Percentiles rank a stretch among this genome's conserved stretches.
Conservation (phyloP, 53 echinoderm and acorn worm genomes). For the Echinarachnius parma region DNA sequence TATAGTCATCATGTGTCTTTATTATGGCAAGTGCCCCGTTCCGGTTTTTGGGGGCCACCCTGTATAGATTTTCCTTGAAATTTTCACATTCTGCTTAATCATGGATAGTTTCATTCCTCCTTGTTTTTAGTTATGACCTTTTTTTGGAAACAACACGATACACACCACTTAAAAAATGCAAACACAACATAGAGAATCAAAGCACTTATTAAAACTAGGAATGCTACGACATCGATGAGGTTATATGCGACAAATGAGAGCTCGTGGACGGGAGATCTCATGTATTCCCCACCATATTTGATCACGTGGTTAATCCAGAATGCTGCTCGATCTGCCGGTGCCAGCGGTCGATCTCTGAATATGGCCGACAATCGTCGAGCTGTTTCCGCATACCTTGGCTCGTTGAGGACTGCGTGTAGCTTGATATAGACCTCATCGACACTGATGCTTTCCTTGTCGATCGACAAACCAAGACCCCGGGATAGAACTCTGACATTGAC, state of each 20-base stretch:
- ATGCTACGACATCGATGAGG: conserved; percentile 2
- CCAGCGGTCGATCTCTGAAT: conserved; percentile 2
- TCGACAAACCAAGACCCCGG: neutral
- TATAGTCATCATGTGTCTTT: too few relatives aligned
- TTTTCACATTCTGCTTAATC: too few relatives aligned
- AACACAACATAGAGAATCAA: too few relatives aligned
- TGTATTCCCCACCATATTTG: conserved; percentile 22
- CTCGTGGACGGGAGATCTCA: conserved; percentile 1
- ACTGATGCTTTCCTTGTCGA: neutral
- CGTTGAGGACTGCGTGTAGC: neutral
- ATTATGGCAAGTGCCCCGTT: too few relatives aligned
- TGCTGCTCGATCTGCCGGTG: conserved; percentile 1
- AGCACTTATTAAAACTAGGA: neutral
- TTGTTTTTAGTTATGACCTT: too few relatives aligned
- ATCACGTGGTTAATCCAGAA: conserved; percentile 20
- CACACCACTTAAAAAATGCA: too few relatives aligned
- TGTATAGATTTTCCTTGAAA: too few relatives aligned
- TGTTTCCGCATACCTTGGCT: neutral
- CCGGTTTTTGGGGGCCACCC: too few relatives aligned
- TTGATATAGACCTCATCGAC: conserved; percentile 5
- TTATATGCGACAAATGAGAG: neutral
- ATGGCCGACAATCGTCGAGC: conserved; percentile 3
- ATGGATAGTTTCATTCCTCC: too few relatives aligned
- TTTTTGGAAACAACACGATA: too few relatives aligned
- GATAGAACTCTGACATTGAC: neutral